phyloP scores from a whole-genome alignment of 2,113 vertebrate species.

The Neoarius graeffei region DNA sequence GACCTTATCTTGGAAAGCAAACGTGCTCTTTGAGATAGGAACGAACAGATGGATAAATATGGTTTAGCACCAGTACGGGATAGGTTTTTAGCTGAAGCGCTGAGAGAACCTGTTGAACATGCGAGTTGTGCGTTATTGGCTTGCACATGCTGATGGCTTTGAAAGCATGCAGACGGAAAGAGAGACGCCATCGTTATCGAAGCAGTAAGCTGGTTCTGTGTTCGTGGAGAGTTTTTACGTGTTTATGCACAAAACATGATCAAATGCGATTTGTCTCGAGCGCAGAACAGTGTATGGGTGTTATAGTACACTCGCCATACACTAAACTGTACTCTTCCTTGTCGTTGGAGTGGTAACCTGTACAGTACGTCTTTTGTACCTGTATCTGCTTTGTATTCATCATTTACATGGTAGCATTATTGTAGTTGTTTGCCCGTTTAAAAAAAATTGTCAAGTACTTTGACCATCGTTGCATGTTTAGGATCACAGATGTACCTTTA shows the following conservation, averaged over 20 bases:
- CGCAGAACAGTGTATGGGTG: neutral
- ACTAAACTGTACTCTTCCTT: neutral
- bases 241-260: neutral
- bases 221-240: neutral
- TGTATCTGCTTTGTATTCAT: neutral
- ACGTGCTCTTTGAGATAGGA: constrained; percentile 53
- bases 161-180: neutral
- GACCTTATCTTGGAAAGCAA: constrained; percentile 62
- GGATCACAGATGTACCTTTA: neutral
- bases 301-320: neutral
- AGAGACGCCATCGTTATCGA: neutral
- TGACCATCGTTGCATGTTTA: neutral
- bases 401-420: neutral
- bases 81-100: constrained; percentile 69
- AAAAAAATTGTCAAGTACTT: neutral
- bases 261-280: neutral
- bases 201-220: neutral
- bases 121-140: constrained; percentile 46
- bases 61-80: constrained; percentile 59
- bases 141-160: neutral
- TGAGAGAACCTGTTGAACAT: constrained; percentile 68
- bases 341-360: neutral
- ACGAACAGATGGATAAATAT: neutral
- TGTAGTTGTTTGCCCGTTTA: neutral
- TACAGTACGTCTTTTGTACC: neutral